Base-by-base conservation (phyloP, 1,140 invertebrate species). In the Drosophila kurseongensis region DNA sequence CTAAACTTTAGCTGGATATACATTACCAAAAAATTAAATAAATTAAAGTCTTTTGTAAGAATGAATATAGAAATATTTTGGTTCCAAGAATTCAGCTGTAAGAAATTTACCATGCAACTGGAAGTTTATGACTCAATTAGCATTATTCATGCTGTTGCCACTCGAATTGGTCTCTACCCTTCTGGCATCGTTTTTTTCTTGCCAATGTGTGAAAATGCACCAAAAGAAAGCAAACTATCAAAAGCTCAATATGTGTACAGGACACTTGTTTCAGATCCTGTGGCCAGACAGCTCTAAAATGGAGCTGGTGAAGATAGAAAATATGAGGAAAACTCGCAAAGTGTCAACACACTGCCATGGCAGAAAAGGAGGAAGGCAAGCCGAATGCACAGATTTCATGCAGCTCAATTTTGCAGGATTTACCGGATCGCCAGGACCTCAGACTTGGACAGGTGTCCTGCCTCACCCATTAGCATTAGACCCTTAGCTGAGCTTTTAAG, bases 401-500 rank as follows among this genome's bases (percentile, higher is more conserved):
- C 75, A 69, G 58, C 74, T 69, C 51, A 57, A 68, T 69, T 77
- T 78, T 66, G 54, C 45, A 58, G 67, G 61, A 66, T 74, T 72
- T 58, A 29, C 51, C 44, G 57, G 56, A 61, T 67, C 52, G 60
- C 56, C 45, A 44, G 54, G 60, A 67, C 55, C 27, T 48, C 18
- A 45, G 42, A 8, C n/a, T 32, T 14, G 18, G 65, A 14, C 65
- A 71, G 67, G 65, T 71, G 51, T 58, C 54, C 48, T 80, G 78
- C 65, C 36, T 51, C 54, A 56, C 82, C 68, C 45, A 75, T 80
- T 80, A 75, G 55, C n/a, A n/a, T n/a, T n/a, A n/a, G 60, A 63
- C 45, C 60, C 71, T 59, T 48, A 47, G 45, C 52, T 61, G 65
- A 79, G 60, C 60, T 66, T 60, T 83, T 76, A 76, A 83, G 80